A percentile compares a stretch with the other conserved stretches of the same genome.
Conservation (phyloP, 1,140 invertebrate species). For the Oscheius sp. region DNA sequence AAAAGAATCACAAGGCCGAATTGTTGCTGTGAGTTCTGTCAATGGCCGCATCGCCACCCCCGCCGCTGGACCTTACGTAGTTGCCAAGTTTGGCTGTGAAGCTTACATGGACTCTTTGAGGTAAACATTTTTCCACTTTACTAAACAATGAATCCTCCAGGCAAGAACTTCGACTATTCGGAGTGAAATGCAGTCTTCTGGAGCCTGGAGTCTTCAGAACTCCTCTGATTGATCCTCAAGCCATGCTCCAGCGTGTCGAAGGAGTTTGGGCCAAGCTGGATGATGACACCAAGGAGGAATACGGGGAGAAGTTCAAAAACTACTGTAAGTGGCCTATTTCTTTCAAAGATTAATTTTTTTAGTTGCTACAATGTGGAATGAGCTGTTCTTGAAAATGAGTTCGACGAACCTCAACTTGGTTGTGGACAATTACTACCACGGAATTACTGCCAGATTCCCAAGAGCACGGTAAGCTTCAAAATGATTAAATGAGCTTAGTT, state of each 20-base stretch:
- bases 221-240: conserved; percentile 42
- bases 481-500: no score
- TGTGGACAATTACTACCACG: conserved; percentile 54
- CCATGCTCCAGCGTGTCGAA: conserved; percentile 50
- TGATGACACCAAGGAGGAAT: conserved; percentile 45
- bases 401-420: conserved; percentile 46
- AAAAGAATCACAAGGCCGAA: conserved; percentile 47
- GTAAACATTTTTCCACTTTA: not conserved
- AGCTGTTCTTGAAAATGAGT: conserved; percentile 27
- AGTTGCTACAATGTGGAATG: conserved; percentile 51
- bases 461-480: conserved; percentile 16
- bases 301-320: conserved; percentile 51
- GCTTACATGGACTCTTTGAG: conserved; percentile 53
- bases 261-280: conserved; percentile 43
- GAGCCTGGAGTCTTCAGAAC: conserved; percentile 49
- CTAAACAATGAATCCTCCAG: conserved; percentile 32
- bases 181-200: conserved; percentile 46
- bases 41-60: conserved; percentile 42
- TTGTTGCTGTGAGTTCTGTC: conserved; percentile 53
- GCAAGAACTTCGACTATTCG: conserved; percentile 45
- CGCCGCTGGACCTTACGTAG: conserved; percentile 43
- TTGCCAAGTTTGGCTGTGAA: conserved; percentile 51
- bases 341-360: conserved; percentile 13
- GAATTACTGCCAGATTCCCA: conserved; percentile 50
- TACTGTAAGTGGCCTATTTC: conserved; percentile 36